phyloP scores from a whole-genome alignment of 2,113 vertebrate species.

The Carlito syrichta region DNA sequence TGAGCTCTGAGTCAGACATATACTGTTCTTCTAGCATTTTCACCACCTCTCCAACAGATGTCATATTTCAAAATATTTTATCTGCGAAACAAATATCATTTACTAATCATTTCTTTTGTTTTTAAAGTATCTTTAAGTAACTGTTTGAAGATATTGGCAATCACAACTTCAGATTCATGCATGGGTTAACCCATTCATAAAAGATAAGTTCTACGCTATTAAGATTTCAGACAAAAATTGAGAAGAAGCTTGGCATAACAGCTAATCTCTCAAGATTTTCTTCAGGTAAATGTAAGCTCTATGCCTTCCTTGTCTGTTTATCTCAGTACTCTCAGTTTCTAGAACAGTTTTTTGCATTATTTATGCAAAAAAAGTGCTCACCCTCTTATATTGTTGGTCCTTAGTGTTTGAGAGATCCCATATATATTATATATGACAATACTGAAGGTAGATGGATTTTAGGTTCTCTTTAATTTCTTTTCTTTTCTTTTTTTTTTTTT shows the following conservation, averaged over 20 bases:
- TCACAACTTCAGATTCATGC: constrained; percentile 5
- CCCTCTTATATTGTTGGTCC: background rate
- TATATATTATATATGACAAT: background rate
- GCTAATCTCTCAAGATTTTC: background rate
- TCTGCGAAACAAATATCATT: background rate
- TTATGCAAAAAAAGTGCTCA: background rate
- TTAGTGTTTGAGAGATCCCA: background rate
- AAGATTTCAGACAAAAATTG: background rate
- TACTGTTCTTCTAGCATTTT: background rate
- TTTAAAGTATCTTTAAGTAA: background rate
- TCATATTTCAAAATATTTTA: constrained; percentile 5
- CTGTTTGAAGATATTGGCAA: background rate
- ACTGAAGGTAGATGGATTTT: background rate
- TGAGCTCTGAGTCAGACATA: background rate
- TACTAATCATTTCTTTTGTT: constrained; percentile 10
- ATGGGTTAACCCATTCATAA: background rate
- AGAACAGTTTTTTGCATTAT: too few relatives aligned
- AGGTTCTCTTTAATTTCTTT: background rate
- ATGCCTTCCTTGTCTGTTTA: background rate
- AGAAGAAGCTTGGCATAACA: background rate
- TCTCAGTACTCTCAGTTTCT: background rate
- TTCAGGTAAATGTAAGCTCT: background rate
- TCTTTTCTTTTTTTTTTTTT: too few relatives aligned
- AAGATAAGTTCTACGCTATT: background rate
- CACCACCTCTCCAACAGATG: background rate